phyloP scores from a whole-genome alignment of 1,140 invertebrate species.

The Ptiloglossa arizonensis region DNA sequence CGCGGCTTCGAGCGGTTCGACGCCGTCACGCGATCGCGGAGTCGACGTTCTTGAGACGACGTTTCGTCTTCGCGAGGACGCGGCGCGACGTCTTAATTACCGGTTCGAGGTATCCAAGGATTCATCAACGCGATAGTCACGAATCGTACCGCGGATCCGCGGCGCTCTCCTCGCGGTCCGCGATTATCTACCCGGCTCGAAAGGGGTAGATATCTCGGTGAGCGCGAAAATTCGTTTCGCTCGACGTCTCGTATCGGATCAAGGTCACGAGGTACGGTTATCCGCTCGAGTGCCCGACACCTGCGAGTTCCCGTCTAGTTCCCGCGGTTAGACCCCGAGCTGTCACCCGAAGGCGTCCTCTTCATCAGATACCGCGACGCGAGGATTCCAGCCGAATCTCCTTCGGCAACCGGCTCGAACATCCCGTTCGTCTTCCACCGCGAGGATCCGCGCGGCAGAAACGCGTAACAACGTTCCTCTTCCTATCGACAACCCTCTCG shows the following conservation, averaged over 20 bases:
- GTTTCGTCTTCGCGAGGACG: no score
- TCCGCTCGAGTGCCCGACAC: constrained; percentile 49
- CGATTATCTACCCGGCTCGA: neutral
- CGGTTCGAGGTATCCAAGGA: no score
- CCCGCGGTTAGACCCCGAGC: constrained; percentile 59
- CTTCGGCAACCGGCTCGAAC: constrained; percentile 32
- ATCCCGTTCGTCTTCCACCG: constrained; percentile 54
- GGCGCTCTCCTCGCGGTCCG: neutral
- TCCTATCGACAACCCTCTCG: constrained; percentile 32
- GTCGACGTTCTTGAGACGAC: no score
- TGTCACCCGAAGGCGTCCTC: constrained; percentile 74
- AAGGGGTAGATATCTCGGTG: no score
- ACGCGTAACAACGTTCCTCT: neutral
- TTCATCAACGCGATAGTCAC: no score
- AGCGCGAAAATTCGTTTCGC: neutral
- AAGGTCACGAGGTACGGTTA: constrained; percentile 56
- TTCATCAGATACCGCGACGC: constrained; percentile 77
- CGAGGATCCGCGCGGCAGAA: neutral
- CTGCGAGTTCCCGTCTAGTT: constrained; percentile 49
- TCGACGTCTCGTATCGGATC: constrained; percentile 13
- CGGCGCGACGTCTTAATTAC: no score
- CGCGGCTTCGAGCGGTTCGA: constrained; percentile 2
- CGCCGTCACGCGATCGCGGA: neutral
- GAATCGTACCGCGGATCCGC: no score
- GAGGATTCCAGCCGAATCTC: constrained; percentile 63